Percentiles rank a stretch among this genome's conserved stretches.
Evolutionary conservation across 2,113 vertebrate genomes (phyloP).

Genomic region (Ictidomys tridecemlineatus): DNA sequence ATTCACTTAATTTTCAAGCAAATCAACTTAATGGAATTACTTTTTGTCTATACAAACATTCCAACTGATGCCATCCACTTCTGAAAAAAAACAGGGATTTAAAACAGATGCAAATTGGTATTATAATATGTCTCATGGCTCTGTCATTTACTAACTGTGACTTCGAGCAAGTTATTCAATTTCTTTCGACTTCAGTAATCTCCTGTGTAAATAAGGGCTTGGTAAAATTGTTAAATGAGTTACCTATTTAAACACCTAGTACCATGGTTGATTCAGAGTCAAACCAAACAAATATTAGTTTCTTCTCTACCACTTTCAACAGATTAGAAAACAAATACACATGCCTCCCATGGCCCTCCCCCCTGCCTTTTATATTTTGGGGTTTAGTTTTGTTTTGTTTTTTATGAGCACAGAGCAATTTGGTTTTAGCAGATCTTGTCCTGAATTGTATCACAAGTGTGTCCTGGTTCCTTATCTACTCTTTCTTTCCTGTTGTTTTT

Average conservation of each 20-base stretch:
- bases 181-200: constrained; percentile 21
- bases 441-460: not conserved
- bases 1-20: constrained; percentile 22
- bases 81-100: constrained; percentile 13
- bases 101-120: constrained; percentile 45
- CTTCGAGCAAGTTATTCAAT: not conserved
- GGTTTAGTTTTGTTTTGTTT: not conserved
- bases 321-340: constrained; percentile 1
- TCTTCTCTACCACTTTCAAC: not conserved
- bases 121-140: not conserved
- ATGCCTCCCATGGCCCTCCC: not conserved
- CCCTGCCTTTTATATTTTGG: no score
- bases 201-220: not conserved
- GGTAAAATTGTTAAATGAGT: not conserved
- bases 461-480: not conserved
- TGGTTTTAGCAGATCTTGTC: not conserved
- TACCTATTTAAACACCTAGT: not conserved
- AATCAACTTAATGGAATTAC: not conserved
- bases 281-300: constrained; percentile 27
- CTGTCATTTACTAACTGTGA: not conserved
- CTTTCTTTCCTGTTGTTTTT: not conserved
- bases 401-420: not conserved
- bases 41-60: constrained; percentile 32
- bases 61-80: not conserved
- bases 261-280: not conserved